These are phyloP conservation scores for Toxonevra muliebris DNA, from an alignment of 2,888 invertebrate species.

Conservation along the genomic window DNA sequence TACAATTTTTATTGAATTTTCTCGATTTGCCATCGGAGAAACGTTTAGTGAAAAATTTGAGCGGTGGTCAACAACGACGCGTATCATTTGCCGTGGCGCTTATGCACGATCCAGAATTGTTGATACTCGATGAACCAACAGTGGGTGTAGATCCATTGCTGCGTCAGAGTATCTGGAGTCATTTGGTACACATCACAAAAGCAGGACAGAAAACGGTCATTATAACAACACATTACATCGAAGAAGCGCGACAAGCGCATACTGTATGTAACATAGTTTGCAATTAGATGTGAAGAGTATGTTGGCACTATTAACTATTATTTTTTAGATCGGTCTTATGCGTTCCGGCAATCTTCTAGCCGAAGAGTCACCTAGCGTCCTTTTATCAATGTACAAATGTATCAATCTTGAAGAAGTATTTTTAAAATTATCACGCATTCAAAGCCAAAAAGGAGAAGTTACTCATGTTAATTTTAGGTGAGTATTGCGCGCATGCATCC, in stretches of 20 bases:
- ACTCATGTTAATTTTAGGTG: slow-evolving; percentile 65
- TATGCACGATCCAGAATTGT: slow-evolving; percentile 90
- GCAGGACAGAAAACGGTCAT: slow-evolving; percentile 92
- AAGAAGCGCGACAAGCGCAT: slow-evolving; percentile 92
- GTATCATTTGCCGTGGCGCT: slow-evolving; percentile 92
- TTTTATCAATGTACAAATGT: slow-evolving; percentile 85
- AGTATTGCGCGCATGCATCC: slow-evolving; percentile 28
- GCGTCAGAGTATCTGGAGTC: slow-evolving; percentile 93
- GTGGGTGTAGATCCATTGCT: slow-evolving; percentile 92
- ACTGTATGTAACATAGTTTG: slow-evolving; percentile 70
- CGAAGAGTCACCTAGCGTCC: slow-evolving; percentile 86
- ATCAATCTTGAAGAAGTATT: slow-evolving; percentile 91
- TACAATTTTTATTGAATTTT: slow-evolving; percentile 88
- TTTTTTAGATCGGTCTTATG: slow-evolving; percentile 89
- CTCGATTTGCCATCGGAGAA: slow-evolving; percentile 89
- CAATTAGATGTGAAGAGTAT: too few relatives aligned
- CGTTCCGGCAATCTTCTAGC: slow-evolving; percentile 89
- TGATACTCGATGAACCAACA: slow-evolving; percentile 92
- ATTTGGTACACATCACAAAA: slow-evolving; percentile 88
- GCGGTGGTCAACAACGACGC: slow-evolving; percentile 90
- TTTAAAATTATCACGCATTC: slow-evolving; percentile 85
- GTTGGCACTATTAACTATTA: neutral
- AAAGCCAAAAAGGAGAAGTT: slow-evolving; percentile 71
- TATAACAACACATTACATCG: slow-evolving; percentile 93
- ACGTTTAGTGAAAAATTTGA: slow-evolving; percentile 80